Base-by-base conservation (phyloP, 2,113 vertebrate genomes). In the Antigone vipio region DNA sequence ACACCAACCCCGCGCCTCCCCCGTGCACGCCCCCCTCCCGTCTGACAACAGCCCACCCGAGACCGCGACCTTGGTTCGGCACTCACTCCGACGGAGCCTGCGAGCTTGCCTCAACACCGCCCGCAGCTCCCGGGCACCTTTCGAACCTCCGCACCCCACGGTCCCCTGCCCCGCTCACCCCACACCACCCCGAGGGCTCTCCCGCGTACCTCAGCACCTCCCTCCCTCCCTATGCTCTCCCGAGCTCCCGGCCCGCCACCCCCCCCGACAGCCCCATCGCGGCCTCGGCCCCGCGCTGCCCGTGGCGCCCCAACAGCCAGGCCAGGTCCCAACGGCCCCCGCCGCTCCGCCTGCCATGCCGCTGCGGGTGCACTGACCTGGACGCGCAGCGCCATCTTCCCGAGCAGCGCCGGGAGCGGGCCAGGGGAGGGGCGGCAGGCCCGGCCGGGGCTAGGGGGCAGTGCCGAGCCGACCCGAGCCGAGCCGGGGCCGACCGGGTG, bases 381-480 rank as follows among this genome's bases (percentile, higher is more conserved):
- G 67, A 92, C 78, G 82, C 86, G 96, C 93, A 94, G 95, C 88
- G 95, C 97, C 97, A 95, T 97, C 93, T 97, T 95, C 92, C 91
- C 94, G 66, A 89, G 94, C 35, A 55, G 56, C 63, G 62, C 60
- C n/a, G 21, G 44, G 45, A 59, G 35, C 9, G 38, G 38, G 38
- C 38, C 38, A 38, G 38, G 38, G 38, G 38, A 38, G 38, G 38
- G 38, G 38, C 38, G 38, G 38, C 49, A n/a, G 47, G 30, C 32
- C 11, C 11, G 14, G 42, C 53, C 35, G 45, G 44, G 18, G 49
- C 24, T 42, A 29, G 49, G 58, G 53, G 42, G 34, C 38, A 53
- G 20, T 15, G 38, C 38, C 38, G 38, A 38, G 38, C 38, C 38
- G 38, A 38, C 9, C 38, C 38, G 38, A 38, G 10, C 47, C 32